Percentiles rank a stretch among this genome's conserved stretches.
These are phyloP conservation scores for Drosophila paramelanica DNA, from an alignment of 2,888 invertebrate species.

Conservation along the genomic window DNA sequence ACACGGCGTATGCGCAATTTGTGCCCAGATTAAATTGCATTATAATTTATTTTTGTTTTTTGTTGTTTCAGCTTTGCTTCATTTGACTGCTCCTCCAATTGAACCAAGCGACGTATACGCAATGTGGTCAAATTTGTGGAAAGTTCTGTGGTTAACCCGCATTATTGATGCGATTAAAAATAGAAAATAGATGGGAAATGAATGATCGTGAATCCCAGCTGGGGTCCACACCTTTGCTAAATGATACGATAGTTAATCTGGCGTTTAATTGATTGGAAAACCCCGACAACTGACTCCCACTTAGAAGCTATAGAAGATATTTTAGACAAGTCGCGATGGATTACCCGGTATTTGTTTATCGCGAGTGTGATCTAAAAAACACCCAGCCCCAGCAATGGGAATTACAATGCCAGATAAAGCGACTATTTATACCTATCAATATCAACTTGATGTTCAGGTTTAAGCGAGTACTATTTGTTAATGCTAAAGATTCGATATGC, in stretches of 20 bases:
- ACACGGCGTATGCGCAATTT: conserved; percentile 53
- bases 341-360: conserved; percentile 44
- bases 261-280: conserved; percentile 63
- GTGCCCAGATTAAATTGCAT: neutral
- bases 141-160: conserved; percentile 51
- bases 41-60: neutral
- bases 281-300: conserved; percentile 40
- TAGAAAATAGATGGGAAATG: conserved; percentile 18
- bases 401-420: conserved; percentile 21
- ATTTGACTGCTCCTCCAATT: conserved; percentile 29
- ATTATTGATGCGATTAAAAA: conserved; percentile 25
- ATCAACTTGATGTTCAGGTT: conserved; percentile 27
- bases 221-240: conserved; percentile 27
- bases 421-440: conserved; percentile 12
- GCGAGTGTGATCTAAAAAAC: conserved; percentile 39
- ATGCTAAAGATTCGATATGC: conserved; percentile 12
- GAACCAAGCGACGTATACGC: conserved; percentile 27
- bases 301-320: conserved; percentile 18
- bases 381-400: conserved; percentile 38
- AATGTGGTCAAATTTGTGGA: conserved; percentile 31
- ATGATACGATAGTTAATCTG: conserved; percentile 59
- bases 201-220: conserved; percentile 49
- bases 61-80: neutral
- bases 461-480: conserved; percentile 21
- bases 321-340: conserved; percentile 34